Conservation (phyloP, 1,140 invertebrate species). For the Delia radicum region DNA sequence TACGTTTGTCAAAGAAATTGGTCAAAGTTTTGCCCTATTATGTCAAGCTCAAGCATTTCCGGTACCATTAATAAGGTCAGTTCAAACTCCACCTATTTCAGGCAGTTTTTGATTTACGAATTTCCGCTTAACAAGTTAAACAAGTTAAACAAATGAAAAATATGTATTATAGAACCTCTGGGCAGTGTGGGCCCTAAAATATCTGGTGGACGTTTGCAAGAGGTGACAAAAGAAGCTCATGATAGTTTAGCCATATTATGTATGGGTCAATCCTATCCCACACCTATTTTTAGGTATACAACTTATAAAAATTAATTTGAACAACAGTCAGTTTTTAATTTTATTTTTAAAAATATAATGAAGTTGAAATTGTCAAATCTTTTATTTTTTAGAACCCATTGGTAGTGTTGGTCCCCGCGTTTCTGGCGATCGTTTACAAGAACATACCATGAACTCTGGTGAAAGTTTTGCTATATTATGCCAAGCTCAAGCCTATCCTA, state of each 20-base stretch:
- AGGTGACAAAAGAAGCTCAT: conserved; percentile 44
- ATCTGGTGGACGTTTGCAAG: conserved; percentile 48
- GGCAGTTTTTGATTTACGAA: conserved; percentile 25
- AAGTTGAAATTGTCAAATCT: not conserved
- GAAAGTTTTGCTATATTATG: conserved; percentile 61
- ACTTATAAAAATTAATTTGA: not conserved
- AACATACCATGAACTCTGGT: conserved; percentile 51
- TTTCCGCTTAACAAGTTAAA: too few relatives aligned
- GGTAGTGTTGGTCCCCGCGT: conserved; percentile 68
- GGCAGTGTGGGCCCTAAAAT: conserved; percentile 67
- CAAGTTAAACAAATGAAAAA: too few relatives aligned
- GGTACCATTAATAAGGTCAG: conserved; percentile 56
- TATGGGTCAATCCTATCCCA: conserved; percentile 61
- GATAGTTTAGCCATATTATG: conserved; percentile 59
- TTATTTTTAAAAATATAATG: not conserved
- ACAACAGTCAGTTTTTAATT: not conserved
- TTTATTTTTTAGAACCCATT: conserved; percentile 62
- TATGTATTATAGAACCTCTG: conserved; percentile 61
- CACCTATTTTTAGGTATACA: conserved; percentile 59
- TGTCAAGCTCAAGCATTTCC: conserved; percentile 72
- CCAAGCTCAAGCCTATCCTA: conserved; percentile 64
- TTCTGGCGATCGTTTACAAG: conserved; percentile 61
- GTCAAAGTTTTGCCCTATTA: conserved; percentile 64
- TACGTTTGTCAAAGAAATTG: conserved; percentile 70
- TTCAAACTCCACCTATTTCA: not conserved